phyloP scores from a whole-genome alignment of 2,888 invertebrate genomes.

The Xestobium rufovillosum region DNA sequence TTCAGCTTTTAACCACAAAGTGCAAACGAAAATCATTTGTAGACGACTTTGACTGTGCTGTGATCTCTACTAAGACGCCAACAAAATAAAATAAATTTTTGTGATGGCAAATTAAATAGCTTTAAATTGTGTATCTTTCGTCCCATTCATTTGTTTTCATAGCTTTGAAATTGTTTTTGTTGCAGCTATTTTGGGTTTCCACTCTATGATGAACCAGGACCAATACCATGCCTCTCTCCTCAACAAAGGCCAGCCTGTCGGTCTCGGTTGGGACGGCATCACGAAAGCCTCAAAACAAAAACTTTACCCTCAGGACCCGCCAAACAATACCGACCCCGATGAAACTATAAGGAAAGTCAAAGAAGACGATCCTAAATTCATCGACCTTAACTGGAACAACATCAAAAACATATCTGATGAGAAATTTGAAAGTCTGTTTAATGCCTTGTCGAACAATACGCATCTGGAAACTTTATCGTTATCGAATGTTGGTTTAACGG shows the following conservation, averaged over 20 bases:
- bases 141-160: no score
- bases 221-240: conserved; percentile 96
- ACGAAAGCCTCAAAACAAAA: conserved; percentile 91
- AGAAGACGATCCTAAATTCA: conserved; percentile 79
- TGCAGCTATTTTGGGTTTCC: conserved; percentile 95
- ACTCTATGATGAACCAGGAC: conserved; percentile 99
- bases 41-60: no score
- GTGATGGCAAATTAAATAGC: no score
- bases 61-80: no score
- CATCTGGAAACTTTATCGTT: conserved; percentile 85
- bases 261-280: conserved; percentile 89
- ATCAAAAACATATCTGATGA: conserved; percentile 99
- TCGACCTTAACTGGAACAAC: conserved; percentile 98
- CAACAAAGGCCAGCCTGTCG: conserved; percentile 86
- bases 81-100: no score
- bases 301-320: conserved; percentile 88
- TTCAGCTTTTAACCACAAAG: no score
- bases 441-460: conserved; percentile 81
- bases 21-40: no score
- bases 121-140: no score
- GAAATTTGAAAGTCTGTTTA: conserved; percentile 83
- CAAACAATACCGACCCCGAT: conserved; percentile 93
- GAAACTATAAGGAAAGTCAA: conserved; percentile 83
- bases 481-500: conserved; percentile 89
- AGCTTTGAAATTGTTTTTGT: no score